Evolutionary conservation across 2,797 vertebrate genomes (phyloP).

Genomic region (Lacerta viridis): DNA sequence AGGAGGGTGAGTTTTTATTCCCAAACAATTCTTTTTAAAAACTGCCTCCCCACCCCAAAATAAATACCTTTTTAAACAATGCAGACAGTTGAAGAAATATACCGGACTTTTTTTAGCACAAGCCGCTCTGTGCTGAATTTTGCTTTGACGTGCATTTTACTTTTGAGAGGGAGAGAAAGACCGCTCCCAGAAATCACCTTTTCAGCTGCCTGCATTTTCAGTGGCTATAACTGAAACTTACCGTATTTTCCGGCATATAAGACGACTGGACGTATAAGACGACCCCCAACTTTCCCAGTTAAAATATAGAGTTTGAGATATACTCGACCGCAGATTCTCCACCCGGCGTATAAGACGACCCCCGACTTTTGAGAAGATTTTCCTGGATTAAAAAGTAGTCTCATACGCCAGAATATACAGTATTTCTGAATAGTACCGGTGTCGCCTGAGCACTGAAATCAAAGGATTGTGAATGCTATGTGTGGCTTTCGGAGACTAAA

Average conservation of each 20-base stretch:
- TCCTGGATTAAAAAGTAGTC: too few species aligned
- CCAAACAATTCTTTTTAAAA: not conserved
- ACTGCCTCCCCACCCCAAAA: not conserved
- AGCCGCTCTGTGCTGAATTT: not conserved
- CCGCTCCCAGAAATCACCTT: not conserved
- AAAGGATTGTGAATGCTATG: not conserved
- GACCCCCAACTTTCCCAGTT: too few species aligned
- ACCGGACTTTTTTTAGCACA: not conserved
- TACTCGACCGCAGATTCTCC: too few species aligned
- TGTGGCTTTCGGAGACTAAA: not conserved
- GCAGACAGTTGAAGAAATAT: too few species aligned
- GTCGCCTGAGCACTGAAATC: not conserved
- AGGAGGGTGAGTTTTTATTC: conserved; percentile 76
- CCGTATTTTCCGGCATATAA: too few species aligned
- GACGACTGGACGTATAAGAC: too few species aligned
- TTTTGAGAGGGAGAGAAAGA: not conserved
- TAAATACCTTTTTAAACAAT: not conserved
- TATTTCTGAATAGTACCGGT: not conserved
- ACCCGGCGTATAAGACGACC: too few species aligned
- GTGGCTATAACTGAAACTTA: not conserved
- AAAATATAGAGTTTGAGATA: too few species aligned
- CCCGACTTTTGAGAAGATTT: too few species aligned
- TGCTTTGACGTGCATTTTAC: not conserved
- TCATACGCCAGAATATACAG: too few species aligned
- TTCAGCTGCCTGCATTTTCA: conserved; percentile 1